Evolutionary conservation across 2,113 vertebrate genomes (phyloP), one percentile per base, ranked within the genome.

Genomic region (Brienomyrus brachyistius): DNA sequence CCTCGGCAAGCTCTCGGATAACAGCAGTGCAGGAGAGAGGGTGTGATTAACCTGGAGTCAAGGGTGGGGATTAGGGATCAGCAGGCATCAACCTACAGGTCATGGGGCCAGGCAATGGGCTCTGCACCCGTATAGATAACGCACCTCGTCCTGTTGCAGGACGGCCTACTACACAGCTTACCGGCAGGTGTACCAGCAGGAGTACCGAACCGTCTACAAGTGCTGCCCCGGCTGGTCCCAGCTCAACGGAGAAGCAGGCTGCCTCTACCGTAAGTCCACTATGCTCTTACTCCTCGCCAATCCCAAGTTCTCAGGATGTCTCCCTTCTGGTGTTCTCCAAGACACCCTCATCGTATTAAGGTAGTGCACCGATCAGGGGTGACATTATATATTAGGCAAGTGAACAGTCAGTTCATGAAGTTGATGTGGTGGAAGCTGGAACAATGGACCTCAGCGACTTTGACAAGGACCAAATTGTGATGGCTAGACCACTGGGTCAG

Each of bases 211-310:
- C 0, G 93, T 95, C 0, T 94, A 96, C 93, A 95, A 95, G 91
- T 99, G 98, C 86, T 99, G 98, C 89, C 94, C 94, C 0, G 97
- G 98, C 7, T 99, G 98, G 98, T 95, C 95, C 59, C 97, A 95
- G 91, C 97, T 93, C 1, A 94, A 96, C 0, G 96, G 95, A 0
- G 96, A 97, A 5, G 93, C 94, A 0, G 98, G 98, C 70, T 99
- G 98, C 62, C 94, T 97, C 19, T 95, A 97, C 89, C 93, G 98
- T 99, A 94, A 98, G 98, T 98, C n/a, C 84, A 84, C 19, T 11
- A 50, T 10, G 6, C 19, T 43, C 51, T 87, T 23, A n/a, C 85
- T 52, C 45, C n/a, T 4, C 84, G 1, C 43, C 13, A 40, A 11
- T 43, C 7, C 40, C n/a, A 48, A 50, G 11, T 50, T 17, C 85